Evolutionary conservation across 2,113 vertebrate genomes (phyloP).

Genomic region (Carlito syrichta): DNA sequence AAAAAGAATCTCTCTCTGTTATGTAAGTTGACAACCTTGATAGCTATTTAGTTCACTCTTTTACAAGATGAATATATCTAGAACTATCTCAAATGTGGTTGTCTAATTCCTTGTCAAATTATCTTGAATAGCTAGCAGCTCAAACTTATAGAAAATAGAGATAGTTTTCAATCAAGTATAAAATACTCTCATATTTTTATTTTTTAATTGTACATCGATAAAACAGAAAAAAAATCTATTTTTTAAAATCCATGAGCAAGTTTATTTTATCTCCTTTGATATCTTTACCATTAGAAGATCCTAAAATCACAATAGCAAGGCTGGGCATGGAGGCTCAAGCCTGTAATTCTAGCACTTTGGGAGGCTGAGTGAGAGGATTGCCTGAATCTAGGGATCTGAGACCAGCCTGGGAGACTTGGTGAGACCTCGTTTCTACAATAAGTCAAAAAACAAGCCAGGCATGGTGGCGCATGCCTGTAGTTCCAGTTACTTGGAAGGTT

Average conservation of each 20-base stretch:
- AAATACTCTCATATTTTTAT: not conserved
- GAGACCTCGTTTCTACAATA: too few relatives aligned
- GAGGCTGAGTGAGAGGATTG: too few relatives aligned
- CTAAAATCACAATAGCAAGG: not conserved
- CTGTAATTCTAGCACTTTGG: too few relatives aligned
- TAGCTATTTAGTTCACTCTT: not conserved
- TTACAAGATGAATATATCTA: not conserved
- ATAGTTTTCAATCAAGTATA: not conserved
- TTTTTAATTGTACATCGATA: not conserved
- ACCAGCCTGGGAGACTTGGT: too few relatives aligned
- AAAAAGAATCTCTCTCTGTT: too few relatives aligned
- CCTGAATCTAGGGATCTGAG: too few relatives aligned
- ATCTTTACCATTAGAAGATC: not conserved
- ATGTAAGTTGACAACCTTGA: not conserved
- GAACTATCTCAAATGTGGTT: not conserved
- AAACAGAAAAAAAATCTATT: not conserved
- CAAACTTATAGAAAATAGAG: not conserved
- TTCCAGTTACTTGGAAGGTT: too few relatives aligned
- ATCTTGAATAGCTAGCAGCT: not conserved
- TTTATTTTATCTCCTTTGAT: not conserved
- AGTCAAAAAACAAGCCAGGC: too few relatives aligned
- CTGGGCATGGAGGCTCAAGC: too few relatives aligned
- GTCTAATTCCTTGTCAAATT: conserved; percentile 6
- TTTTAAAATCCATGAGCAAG: not conserved
- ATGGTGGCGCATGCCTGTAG: too few relatives aligned